phyloP scores from a whole-genome alignment of 2,888 invertebrate genomes.

The Synanthedon myopaeformis region DNA sequence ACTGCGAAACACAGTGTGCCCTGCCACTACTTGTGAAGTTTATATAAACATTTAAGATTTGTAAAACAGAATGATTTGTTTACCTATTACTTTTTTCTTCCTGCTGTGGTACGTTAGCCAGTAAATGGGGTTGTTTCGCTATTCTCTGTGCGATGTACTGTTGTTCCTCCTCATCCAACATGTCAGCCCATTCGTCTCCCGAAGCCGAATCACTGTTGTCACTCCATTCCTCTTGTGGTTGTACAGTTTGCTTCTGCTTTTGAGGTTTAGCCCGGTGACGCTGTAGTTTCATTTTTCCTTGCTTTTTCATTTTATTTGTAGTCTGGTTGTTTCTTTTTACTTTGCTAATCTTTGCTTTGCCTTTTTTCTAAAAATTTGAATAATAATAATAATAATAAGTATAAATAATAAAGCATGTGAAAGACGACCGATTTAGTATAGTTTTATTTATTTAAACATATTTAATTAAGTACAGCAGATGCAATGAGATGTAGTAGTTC shows the following conservation, averaged over 20 bases:
- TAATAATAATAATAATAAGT: not conserved
- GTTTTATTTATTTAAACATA: too few species aligned
- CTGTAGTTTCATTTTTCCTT: conserved; percentile 63
- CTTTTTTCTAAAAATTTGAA: conserved; percentile 52
- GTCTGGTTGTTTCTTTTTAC: conserved; percentile 70
- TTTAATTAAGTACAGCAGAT: not conserved
- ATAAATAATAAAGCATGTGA: not conserved
- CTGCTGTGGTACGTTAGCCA: conserved; percentile 48
- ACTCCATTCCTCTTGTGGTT: conserved; percentile 40
- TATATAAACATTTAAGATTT: too few species aligned
- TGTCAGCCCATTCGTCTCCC: conserved; percentile 68
- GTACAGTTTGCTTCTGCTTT: conserved; percentile 38
- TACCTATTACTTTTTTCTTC: conserved; percentile 14
- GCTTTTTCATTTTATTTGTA: conserved; percentile 67
- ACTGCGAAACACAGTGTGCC: too few species aligned
- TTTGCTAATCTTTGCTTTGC: conserved; percentile 65
- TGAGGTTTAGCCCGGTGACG: conserved; percentile 47
- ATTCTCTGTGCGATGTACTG: conserved; percentile 57
- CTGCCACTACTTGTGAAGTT: too few species aligned
- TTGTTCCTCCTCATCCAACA: conserved; percentile 71
- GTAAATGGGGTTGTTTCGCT: conserved; percentile 47
- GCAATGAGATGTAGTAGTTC: not conserved
- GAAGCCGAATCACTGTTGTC: conserved; percentile 57
- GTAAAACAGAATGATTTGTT: too few species aligned
- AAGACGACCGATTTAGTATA: too few species aligned